Percentiles rank a stretch among this genome's conserved stretches.
These are phyloP conservation scores for Neoitamus cyanurus DNA, from an alignment of 2,888 invertebrate species.

Conservation along the genomic window DNA sequence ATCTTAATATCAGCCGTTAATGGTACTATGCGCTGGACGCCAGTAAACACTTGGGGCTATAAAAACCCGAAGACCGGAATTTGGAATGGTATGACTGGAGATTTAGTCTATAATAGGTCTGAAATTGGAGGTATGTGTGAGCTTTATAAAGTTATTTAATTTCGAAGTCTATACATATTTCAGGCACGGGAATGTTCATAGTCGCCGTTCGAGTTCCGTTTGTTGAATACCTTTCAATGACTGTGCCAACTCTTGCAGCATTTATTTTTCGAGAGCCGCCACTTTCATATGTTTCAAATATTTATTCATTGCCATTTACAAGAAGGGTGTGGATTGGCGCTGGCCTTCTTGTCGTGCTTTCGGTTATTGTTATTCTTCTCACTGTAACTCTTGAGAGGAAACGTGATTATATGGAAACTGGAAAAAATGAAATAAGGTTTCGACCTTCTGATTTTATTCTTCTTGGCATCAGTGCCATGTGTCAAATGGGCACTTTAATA, in stretches of 20 bases:
- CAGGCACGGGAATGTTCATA: slow-evolving; percentile 65
- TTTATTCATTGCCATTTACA: slow-evolving; percentile 75
- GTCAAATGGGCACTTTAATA: slow-evolving; percentile 71
- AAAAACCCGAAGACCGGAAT: slow-evolving; percentile 68
- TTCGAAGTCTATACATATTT: neutral
- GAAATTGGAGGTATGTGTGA: slow-evolving; percentile 68
- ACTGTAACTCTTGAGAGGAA: neutral
- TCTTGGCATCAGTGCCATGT: slow-evolving; percentile 70
- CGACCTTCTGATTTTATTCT: slow-evolving; percentile 67
- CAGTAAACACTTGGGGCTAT: slow-evolving; percentile 73
- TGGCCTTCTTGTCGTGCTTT: slow-evolving; percentile 65
- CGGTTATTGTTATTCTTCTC: slow-evolving; percentile 43
- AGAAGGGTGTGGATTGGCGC: slow-evolving; percentile 73
- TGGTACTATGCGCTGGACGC: slow-evolving; percentile 68
- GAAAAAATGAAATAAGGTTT: neutral
- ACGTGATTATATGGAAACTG: neutral
- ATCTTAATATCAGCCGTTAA: slow-evolving; percentile 71
- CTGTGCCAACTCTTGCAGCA: slow-evolving; percentile 68
- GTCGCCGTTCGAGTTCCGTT: slow-evolving; percentile 60
- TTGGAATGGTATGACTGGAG: slow-evolving; percentile 77
- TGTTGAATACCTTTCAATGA: slow-evolving; percentile 71
- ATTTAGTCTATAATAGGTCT: slow-evolving; percentile 69
- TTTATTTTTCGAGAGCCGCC: slow-evolving; percentile 77
- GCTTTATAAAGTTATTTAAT: neutral
- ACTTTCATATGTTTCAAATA: slow-evolving; percentile 73